Evolutionary conservation across 2,113 vertebrate genomes (phyloP).

Genomic region (Perognathus longimembris): DNA sequence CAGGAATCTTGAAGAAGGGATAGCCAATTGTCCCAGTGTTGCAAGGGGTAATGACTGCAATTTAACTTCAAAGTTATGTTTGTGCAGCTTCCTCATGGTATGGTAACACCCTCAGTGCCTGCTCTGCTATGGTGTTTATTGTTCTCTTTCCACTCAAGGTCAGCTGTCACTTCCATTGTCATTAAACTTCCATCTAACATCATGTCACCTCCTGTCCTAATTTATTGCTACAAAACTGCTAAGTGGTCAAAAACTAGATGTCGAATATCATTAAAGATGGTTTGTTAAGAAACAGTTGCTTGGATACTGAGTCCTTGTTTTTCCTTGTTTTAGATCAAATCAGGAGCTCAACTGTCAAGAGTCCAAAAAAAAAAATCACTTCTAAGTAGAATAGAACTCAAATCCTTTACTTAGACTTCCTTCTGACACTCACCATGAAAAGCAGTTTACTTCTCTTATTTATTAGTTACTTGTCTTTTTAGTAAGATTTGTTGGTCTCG

Average conservation of each 20-base stretch:
- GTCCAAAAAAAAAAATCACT: slow-evolving; percentile 24
- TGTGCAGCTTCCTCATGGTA: not conserved
- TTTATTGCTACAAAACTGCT: slow-evolving; percentile 70
- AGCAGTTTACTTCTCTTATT: not conserved
- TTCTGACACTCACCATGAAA: not conserved
- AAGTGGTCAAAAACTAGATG: slow-evolving; percentile 69
- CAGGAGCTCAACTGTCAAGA: slow-evolving; percentile 22
- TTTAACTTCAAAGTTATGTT: not conserved
- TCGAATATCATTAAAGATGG: slow-evolving; percentile 58
- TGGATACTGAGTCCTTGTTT: not conserved
- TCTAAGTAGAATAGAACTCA: not conserved
- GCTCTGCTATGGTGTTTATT: not conserved
- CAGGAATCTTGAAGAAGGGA: not conserved
- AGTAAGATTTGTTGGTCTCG: not conserved
- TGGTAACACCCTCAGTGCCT: not conserved
- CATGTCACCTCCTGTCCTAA: slow-evolving; percentile 56
- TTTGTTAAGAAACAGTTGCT: slow-evolving; percentile 48
- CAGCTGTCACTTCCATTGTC: slow-evolving; percentile 65
- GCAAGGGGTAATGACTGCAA: not conserved
- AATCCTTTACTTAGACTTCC: not conserved
- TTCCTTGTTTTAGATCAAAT: not conserved
- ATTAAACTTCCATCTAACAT: slow-evolving; percentile 53
- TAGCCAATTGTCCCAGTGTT: not conserved
- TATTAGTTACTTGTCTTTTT: not conserved
- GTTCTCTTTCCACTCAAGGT: slow-evolving; percentile 50